Evolutionary conservation across 2,888 invertebrate genomes (phyloP).

Genomic region (Clusia tigrina): DNA sequence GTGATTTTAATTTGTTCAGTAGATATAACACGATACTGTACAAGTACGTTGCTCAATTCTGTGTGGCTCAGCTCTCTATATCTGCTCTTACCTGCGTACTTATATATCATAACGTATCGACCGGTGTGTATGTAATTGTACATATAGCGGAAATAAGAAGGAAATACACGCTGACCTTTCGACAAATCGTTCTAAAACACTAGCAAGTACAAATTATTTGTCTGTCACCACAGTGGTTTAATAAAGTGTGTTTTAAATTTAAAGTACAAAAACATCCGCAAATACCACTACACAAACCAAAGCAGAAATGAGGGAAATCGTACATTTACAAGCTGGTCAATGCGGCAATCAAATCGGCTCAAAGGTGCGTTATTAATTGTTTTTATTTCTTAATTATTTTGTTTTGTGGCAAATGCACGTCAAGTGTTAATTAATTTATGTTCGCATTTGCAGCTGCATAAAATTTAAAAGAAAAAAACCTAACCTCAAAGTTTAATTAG

Average conservation of each 20-base stretch:
- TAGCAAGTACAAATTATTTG: too few species aligned
- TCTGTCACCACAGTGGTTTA: conserved; percentile 32
- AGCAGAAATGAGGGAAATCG: conserved; percentile 85
- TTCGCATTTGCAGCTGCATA: too few species aligned
- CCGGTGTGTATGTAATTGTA: too few species aligned
- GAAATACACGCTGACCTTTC: too few species aligned
- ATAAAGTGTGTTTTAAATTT: background rate
- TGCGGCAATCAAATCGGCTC: conserved; percentile 94
- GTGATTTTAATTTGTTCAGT: conserved; percentile 15
- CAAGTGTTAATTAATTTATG: background rate
- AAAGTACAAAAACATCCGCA: conserved; percentile 1
- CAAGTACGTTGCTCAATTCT: too few species aligned
- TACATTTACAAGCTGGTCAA: conserved; percentile 89
- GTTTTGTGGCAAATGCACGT: background rate
- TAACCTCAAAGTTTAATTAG: conserved; percentile 54
- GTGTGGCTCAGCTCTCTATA: too few species aligned
- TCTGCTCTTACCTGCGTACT: too few species aligned
- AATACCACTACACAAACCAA: background rate
- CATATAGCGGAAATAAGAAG: too few species aligned
- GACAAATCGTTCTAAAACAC: too few species aligned
- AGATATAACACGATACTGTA: too few species aligned
- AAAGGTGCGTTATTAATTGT: conserved; percentile 71
- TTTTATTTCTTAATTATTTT: conserved; percentile 11
- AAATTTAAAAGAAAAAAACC: conserved; percentile 16
- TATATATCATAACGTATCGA: too few species aligned